phyloP scores from a whole-genome alignment of 2,113 vertebrate species.

The Acrocephalus kingi region DNA sequence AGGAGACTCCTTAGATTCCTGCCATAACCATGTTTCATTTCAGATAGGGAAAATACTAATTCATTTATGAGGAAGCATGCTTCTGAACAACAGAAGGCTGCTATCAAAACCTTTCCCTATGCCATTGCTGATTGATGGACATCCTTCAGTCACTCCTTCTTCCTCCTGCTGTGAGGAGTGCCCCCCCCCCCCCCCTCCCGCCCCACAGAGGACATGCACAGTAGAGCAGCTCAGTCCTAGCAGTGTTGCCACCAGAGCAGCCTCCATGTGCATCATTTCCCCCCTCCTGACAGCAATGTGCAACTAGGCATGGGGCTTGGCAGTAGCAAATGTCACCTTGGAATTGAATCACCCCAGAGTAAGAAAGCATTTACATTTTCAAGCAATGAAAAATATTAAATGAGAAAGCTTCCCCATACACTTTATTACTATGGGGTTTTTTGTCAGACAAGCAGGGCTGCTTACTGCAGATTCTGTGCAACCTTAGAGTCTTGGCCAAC shows the following conservation, averaged over 20 bases:
- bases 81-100: neutral
- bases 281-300: accelerated
- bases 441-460: neutral
- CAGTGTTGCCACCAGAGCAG: neutral
- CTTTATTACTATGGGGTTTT: neutral
- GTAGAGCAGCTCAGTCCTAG: neutral
- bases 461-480: neutral
- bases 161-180: neutral
- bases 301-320: neutral
- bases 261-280: neutral
- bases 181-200: too few relatives aligned
- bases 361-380: neutral
- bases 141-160: neutral
- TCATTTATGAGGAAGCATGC: neutral
- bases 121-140: neutral
- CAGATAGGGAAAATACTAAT: neutral
- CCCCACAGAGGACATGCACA: neutral
- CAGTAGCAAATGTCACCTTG: neutral
- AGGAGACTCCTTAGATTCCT: neutral
- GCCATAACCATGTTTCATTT: neutral
- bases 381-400: neutral
- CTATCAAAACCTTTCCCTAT: neutral
- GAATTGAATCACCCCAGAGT: neutral
- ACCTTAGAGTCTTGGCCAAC: neutral
- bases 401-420: neutral